Conservation (phyloP, 2,113 vertebrate genomes). For the Onychostruthus taczanowskii region DNA sequence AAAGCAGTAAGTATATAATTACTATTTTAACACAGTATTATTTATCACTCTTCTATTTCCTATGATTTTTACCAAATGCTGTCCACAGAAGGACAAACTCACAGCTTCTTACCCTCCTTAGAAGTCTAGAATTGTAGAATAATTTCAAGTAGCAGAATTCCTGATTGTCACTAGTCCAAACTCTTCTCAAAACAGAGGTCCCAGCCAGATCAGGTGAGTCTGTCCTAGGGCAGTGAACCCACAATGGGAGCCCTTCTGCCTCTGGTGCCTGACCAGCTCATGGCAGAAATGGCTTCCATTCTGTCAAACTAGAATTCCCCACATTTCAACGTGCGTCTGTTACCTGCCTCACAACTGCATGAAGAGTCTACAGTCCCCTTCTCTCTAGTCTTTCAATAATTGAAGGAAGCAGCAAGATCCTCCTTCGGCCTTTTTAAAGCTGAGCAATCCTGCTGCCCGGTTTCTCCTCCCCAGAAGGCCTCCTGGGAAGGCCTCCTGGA, state of each 20-base stretch:
- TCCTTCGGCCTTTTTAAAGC: neutral
- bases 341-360: neutral
- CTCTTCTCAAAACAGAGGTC: neutral
- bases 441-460: neutral
- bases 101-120: neutral
- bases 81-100: neutral
- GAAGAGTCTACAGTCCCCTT: neutral
- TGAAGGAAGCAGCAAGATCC: neutral
- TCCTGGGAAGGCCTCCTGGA: neutral
- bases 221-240: neutral
- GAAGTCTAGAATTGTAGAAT: neutral
- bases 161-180: neutral
- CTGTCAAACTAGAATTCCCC: neutral
- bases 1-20: neutral
- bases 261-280: neutral
- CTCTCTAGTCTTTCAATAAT: neutral
- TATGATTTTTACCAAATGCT: neutral
- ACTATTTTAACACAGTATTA: neutral
- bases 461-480: neutral
- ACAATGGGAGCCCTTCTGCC: neutral
- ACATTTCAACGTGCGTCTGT: neutral
- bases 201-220: neutral
- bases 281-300: neutral
- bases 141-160: neutral
- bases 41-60: neutral